Evolutionary conservation across 2,888 invertebrate genomes (phyloP), one percentile per base, ranked within the genome.

Genomic region (Parapristionchus giblindavisi): DNA sequence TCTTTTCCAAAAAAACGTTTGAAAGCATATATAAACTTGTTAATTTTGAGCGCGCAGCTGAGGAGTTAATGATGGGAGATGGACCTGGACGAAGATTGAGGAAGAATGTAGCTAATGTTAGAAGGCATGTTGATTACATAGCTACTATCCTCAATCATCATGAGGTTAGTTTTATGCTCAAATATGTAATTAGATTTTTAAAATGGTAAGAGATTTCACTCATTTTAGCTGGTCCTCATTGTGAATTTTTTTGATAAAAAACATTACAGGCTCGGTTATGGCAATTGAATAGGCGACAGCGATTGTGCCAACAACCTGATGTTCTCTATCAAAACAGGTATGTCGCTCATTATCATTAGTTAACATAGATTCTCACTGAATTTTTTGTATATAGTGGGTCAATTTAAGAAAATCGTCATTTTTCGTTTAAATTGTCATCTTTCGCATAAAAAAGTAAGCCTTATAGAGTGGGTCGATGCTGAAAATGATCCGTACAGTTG

Each of bases 221-320:
- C n/a, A n/a, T n/a, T n/a, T n/a, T n/a, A n/a, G n/a, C n/a, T 38
- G 27, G 8, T 29, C n/a, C 5, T 70, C 6, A n/a, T n/a, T n/a
- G n/a, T n/a, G n/a, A n/a, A n/a, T n/a, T n/a, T n/a, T n/a, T n/a
- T n/a, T n/a, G n/a, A n/a, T n/a, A 40, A 40, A 40, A 40, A 40
- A 11, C 21, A 32, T 83, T 86, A 77, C 88, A 94, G 94, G 93
- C 93, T 90, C 92, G 98, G 80, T 92, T 97, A 77, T 98, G 96
- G 96, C 96, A 97, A 89, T 91, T 96, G 83, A 96, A 97, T 89
- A 92, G 92, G 89, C 91, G 95, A 84, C 97, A 98, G 88, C 91
- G 94, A 81, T 91, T 94, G 85, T 93, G 93, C 0, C 90, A 97
- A 51, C 96, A 98, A 88, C 96, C 98, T 1, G 98, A 99, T 89